phyloP scores from a whole-genome alignment of 2,113 vertebrate species.

The Protobothrops mucrosquamatus region DNA sequence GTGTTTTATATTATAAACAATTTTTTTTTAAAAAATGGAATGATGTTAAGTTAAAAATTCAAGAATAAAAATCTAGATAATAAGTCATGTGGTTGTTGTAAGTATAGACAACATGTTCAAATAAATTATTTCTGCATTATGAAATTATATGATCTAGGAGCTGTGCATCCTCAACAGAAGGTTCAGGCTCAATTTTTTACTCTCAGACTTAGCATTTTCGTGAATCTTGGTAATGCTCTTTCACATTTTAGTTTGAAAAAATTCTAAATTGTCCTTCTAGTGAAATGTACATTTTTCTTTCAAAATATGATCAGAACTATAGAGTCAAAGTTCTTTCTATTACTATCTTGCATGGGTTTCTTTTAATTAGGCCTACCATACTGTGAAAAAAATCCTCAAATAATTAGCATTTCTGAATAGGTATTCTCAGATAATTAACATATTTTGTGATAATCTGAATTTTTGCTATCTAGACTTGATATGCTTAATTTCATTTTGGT shows the following conservation, averaged over 20 bases:
- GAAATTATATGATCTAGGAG: background rate
- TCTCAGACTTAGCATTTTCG: background rate
- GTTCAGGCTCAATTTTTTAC: background rate
- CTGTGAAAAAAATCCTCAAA: background rate
- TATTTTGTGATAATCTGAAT: too few relatives aligned
- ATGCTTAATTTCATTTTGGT: too few relatives aligned
- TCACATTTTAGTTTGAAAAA: background rate
- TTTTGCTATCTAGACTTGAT: too few relatives aligned
- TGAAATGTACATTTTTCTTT: background rate
- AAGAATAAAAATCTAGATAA: background rate
- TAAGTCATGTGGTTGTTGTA: background rate
- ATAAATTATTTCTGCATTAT: background rate
- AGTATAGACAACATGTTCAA: background rate
- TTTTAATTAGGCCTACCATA: background rate
- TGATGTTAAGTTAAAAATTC: background rate
- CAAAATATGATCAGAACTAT: background rate
- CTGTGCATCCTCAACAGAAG: background rate
- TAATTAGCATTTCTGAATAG: background rate
- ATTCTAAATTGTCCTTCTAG: background rate
- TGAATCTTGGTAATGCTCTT: background rate
- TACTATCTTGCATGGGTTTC: background rate
- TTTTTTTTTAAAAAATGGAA: background rate
- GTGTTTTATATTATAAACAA: too few relatives aligned
- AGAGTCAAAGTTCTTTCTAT: background rate
- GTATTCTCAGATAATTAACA: background rate